These are phyloP conservation scores for Eristalinus aeneus DNA, from an alignment of 2,888 invertebrate species.

Conservation along the genomic window DNA sequence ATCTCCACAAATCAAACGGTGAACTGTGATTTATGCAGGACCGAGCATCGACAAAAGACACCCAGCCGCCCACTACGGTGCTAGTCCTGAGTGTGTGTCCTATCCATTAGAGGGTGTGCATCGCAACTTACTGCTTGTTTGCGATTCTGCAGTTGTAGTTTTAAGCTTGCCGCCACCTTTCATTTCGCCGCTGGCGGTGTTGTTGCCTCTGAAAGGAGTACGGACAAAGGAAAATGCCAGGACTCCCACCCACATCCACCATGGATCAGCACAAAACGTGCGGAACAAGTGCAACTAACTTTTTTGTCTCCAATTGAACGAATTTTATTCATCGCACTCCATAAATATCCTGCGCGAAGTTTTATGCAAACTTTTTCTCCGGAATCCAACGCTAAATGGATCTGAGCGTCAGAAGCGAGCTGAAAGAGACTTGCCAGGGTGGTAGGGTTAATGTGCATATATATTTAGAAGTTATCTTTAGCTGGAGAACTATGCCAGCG, in stretches of 20 bases:
- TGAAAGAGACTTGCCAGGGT: conserved; percentile 1
- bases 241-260: conserved; percentile 5
- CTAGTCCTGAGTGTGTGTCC: conserved; percentile 33
- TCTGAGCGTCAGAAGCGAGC: conserved; percentile 1
- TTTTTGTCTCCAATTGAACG: conserved; percentile 68
- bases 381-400: conserved; percentile 35
- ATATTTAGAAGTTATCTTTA: conserved; percentile 50
- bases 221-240: conserved; percentile 25
- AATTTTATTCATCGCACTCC: conserved; percentile 70
- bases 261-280: conserved; percentile 57
- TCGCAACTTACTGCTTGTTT: conserved; percentile 35
- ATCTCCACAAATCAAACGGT: conserved; percentile 55
- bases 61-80: conserved; percentile 7
- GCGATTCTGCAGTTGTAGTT: conserved; percentile 20
- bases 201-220: conserved; percentile 21
- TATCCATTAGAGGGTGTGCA: conserved; percentile 57
- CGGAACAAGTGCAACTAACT: conserved; percentile 70
- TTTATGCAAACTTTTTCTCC: conserved; percentile 48
- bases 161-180: conserved; percentile 26
- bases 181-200: neutral
- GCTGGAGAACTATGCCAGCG: conserved; percentile 14
- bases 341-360: conserved; percentile 63
- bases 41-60: conserved; percentile 59
- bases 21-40: conserved; percentile 63
- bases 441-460: neutral